Base-by-base conservation (phyloP, 2,888 invertebrate species). In the Zonitis immaculata region DNA sequence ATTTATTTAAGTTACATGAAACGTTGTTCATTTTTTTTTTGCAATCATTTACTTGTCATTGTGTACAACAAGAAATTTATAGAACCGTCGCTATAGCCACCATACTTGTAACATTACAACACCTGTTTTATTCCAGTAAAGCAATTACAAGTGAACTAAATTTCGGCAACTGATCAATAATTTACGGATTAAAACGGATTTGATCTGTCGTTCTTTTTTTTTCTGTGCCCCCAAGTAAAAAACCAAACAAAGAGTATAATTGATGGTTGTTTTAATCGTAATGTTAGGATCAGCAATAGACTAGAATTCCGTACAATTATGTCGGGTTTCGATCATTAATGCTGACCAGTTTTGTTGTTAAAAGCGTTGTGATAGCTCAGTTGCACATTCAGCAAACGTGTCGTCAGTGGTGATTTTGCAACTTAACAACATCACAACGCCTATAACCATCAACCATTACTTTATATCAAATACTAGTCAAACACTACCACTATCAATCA, bases 111-210 rank as follows among this genome's bases (percentile, higher is more conserved):
- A 51, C 42, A 35, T 28, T 43, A 43, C 46, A 44, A 56, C 52
- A 52, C 52, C 47, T 56, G 52, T 56, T 52, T 56, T 56, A 50
- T 56, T 56, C 42, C 49, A 49, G 44, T 35, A 30, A 43, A 52
- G 52, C 44, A 56, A 56, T 56, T 56, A 56, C 44, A 56, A 56
- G 52, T 56, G 52, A 56, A 56, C 49, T 52, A 49, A 56, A 56
- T 56, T 22, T 22, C 22, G 22, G 5, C 3, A 4, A 22, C 3
- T 22, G 22, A 22, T 22, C 22, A 5, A 22, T n/a, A 22, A 22
- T 22, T 22, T 22, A 4, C 5, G 5, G 22, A 22, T 22, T 22
- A 22, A 22, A 22, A 22, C 22, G 22, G 5, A 22, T 22, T 22
- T 22, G 22, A 22, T 22, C 22, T n/a, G 22, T 22, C 22, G 22